A percentile compares a stretch with the other conserved stretches of the same genome.
Evolutionary conservation across 2,113 vertebrate genomes (phyloP).

Genomic region (Ovis canadensis): DNA sequence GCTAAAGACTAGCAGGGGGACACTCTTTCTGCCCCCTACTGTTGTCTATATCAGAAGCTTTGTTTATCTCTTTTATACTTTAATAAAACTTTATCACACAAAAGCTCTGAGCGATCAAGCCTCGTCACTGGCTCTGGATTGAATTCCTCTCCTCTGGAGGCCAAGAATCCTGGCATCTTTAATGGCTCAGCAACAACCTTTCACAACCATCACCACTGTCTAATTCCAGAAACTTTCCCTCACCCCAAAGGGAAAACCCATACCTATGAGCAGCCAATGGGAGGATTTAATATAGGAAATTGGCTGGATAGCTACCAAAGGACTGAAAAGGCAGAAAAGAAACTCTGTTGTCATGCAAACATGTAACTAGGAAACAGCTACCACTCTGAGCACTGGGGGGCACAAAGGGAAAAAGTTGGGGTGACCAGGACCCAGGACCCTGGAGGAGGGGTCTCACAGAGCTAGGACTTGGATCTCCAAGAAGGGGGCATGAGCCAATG

Average conservation of each 20-base stretch:
- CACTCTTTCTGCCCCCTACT: background rate
- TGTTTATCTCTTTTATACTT: background rate
- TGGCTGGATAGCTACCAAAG: background rate
- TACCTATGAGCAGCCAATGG: background rate
- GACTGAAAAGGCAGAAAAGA: background rate
- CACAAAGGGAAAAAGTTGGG: background rate
- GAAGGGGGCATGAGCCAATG: background rate
- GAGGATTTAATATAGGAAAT: background rate
- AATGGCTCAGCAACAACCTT: background rate
- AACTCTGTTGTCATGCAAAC: background rate
- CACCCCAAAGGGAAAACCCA: background rate
- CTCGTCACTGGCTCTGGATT: background rate
- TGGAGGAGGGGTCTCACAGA: background rate
- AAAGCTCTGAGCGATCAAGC: background rate
- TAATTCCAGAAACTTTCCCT: background rate
- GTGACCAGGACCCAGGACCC: background rate
- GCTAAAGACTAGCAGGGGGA: background rate
- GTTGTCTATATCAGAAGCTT: background rate
- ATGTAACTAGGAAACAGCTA: background rate
- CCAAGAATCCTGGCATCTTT: background rate
- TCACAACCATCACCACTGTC: background rate
- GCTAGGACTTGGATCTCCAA: background rate
- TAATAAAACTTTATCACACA: background rate
- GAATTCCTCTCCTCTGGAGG: background rate
- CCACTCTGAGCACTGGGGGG: background rate